Conservation (phyloP, 2,888 invertebrate genomes). For the Drosophila fulvimacula region DNA sequence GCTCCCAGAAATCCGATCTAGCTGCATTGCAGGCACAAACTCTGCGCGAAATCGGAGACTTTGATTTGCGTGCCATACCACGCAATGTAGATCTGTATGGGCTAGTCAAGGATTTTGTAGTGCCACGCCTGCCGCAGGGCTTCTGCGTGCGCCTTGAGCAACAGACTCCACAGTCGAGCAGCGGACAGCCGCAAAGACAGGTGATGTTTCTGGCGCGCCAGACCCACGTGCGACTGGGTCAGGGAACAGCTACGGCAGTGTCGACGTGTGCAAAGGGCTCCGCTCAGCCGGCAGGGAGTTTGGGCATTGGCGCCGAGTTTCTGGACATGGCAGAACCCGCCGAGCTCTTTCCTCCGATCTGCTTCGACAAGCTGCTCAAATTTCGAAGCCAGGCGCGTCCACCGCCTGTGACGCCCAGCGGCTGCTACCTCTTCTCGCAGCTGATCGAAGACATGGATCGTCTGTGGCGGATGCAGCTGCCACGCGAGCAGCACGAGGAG, state of each 20-base stretch:
- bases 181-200: slow-evolving; percentile 33
- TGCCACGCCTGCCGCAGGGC: slow-evolving; percentile 83
- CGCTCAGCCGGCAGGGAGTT: background rate
- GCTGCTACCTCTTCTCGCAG: slow-evolving; percentile 81
- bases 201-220: slow-evolving; percentile 78
- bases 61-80: slow-evolving; percentile 83
- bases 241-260: background rate
- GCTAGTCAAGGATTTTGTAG: slow-evolving; percentile 82
- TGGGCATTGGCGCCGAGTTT: slow-evolving; percentile 74
- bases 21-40: slow-evolving; percentile 41
- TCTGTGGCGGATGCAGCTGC: slow-evolving; percentile 79
- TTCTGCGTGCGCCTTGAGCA: slow-evolving; percentile 80
- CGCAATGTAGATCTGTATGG: slow-evolving; percentile 82
- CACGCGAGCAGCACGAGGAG: slow-evolving; percentile 72
- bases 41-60: slow-evolving; percentile 81
- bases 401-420: slow-evolving; percentile 12
- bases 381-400: slow-evolving; percentile 59
- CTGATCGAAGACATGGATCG: slow-evolving; percentile 84
- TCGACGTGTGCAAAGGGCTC: background rate
- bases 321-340: slow-evolving; percentile 80
- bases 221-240: slow-evolving; percentile 57
- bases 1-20: slow-evolving; percentile 68
- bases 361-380: slow-evolving; percentile 80
- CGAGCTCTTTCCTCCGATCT: slow-evolving; percentile 78
- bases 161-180: slow-evolving; percentile 44